Evolutionary conservation across 2,797 vertebrate species (phyloP).

Genomic region (Lithobates sylvaticus): DNA sequence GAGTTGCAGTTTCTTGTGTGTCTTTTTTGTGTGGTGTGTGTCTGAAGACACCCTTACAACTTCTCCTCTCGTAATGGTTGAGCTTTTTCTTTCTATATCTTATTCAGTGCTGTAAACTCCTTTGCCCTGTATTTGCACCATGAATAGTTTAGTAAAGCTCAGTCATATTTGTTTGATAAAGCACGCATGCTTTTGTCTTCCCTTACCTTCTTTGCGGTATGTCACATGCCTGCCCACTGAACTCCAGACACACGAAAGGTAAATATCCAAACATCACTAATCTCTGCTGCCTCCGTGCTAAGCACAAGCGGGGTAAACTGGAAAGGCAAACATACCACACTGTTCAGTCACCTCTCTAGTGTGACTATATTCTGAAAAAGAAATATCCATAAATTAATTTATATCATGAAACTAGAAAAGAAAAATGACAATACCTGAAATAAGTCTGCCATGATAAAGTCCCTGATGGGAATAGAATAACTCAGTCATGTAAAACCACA

Average conservation of each 20-base stretch:
- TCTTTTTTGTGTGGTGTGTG: not conserved
- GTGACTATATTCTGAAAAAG: not conserved
- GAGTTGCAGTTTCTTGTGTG: not conserved
- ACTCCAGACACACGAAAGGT: conserved; percentile 31
- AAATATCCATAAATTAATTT: no score
- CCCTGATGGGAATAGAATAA: no score
- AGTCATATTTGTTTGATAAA: conserved; percentile 13
- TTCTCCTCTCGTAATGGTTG: not conserved
- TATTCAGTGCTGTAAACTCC: not conserved
- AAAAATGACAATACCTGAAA: not conserved
- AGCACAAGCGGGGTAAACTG: conserved; percentile 32
- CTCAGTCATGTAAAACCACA: no score
- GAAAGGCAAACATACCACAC: conserved; percentile 28
- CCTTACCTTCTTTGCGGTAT: conserved; percentile 25
- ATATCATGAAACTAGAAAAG: not conserved
- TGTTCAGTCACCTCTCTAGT: not conserved
- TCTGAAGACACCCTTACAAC: not conserved
- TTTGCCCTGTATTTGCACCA: conserved; percentile 13
- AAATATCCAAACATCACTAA: conserved; percentile 51
- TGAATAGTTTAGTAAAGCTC: conserved; percentile 5
- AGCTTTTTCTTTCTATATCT: not conserved
- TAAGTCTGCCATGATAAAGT: no score
- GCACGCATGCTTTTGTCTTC: not conserved
- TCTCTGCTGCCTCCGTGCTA: conserved; percentile 16
- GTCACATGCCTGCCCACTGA: conserved; percentile 25